Percentiles rank a stretch among this genome's conserved stretches.
Conservation (phyloP, 2,113 vertebrate species). For the Caranx ignobilis region DNA sequence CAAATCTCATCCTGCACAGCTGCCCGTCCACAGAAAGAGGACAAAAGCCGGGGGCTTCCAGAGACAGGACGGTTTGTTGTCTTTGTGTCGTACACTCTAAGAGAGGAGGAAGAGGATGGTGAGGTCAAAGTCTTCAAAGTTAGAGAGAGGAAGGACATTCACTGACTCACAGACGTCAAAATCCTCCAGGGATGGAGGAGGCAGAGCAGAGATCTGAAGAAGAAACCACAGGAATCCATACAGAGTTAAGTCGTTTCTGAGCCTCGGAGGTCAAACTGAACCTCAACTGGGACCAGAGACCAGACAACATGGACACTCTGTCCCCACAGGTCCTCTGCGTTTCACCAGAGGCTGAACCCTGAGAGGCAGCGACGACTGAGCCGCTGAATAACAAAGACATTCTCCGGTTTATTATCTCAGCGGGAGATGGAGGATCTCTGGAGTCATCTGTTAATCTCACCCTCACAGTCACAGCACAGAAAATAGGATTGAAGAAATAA, state of each 20-base stretch:
- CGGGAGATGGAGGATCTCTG: too few species aligned
- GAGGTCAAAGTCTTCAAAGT: constrained; percentile 11
- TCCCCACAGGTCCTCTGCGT: constrained; percentile 24
- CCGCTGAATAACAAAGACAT: background rate
- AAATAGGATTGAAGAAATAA: background rate
- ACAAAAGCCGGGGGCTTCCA: constrained; percentile 4
- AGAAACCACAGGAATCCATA: constrained; percentile 8
- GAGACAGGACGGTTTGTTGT: constrained; percentile 26
- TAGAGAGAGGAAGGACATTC: background rate
- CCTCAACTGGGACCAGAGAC: background rate
- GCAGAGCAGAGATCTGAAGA: background rate
- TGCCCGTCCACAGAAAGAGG: constrained; percentile 9
- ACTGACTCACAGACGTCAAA: background rate
- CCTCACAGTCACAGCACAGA: background rate
- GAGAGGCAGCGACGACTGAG: constrained; percentile 1
- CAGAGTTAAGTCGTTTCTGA: background rate
- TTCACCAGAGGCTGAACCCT: background rate
- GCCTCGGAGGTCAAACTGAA: background rate
- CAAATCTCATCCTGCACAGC: constrained; percentile 38
- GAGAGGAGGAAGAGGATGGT: background rate
- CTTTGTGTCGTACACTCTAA: constrained; percentile 1
- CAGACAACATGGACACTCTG: constrained; percentile 2
- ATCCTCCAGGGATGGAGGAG: background rate
- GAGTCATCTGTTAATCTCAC: background rate
- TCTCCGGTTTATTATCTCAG: too few species aligned